Percentiles rank a stretch among this genome's conserved stretches.
Evolutionary conservation across 1,140 invertebrate species (phyloP).

Genomic region (Reticulitermes speratus): DNA sequence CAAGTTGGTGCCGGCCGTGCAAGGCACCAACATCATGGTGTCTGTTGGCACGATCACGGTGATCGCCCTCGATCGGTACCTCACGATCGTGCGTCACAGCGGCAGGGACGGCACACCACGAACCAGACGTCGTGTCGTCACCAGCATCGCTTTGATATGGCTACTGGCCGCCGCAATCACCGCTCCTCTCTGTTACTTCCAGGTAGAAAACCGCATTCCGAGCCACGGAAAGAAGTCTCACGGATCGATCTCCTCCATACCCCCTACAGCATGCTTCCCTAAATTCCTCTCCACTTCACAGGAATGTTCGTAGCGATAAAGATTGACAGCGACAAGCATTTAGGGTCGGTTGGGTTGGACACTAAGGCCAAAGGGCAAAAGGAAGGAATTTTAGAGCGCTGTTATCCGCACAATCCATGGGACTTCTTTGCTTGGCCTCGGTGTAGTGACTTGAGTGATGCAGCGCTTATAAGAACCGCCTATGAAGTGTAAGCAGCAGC

Average conservation of each 20-base stretch:
- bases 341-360: too few species aligned
- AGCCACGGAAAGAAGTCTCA: too few species aligned
- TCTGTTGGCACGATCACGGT: constrained; percentile 61
- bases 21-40: constrained; percentile 62
- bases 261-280: background rate
- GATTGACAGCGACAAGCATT: too few species aligned
- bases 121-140: constrained; percentile 45
- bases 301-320: too few species aligned
- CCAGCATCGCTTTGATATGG: constrained; percentile 54
- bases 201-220: constrained; percentile 35
- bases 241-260: background rate
- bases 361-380: too few species aligned
- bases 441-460: too few species aligned
- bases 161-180: constrained; percentile 53
- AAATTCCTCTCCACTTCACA: background rate
- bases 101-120: constrained; percentile 36
- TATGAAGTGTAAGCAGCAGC: too few species aligned
- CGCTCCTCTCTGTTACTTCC: constrained; percentile 52
- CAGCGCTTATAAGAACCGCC: too few species aligned
- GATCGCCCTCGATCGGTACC: constrained; percentile 60
- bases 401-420: too few species aligned
- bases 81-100: constrained; percentile 53
- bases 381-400: too few species aligned
- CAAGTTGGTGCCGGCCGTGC: constrained; percentile 56
- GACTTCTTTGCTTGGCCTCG: too few species aligned